Conservation (phyloP, 2,888 invertebrate genomes). For the Hypercompe scribonia region DNA sequence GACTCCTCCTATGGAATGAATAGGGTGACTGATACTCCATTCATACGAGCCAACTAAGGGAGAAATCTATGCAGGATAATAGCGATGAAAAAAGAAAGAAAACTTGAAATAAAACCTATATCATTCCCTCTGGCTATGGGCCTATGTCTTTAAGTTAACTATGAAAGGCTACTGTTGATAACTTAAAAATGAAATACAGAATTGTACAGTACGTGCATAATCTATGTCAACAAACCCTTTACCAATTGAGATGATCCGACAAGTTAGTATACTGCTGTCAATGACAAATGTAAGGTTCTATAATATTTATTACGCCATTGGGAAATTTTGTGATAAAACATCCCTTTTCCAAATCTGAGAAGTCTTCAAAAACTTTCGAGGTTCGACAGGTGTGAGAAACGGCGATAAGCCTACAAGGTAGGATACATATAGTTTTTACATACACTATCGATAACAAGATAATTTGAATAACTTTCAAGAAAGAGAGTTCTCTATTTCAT, state of each 20-base stretch:
- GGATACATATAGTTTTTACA: background rate
- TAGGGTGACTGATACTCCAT: too few relatives aligned
- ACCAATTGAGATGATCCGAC: background rate
- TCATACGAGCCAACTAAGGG: too few relatives aligned
- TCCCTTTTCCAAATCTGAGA: background rate
- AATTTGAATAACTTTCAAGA: background rate
- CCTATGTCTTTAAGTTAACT: too few relatives aligned
- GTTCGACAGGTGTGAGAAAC: background rate
- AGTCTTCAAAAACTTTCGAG: background rate
- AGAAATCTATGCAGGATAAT: too few relatives aligned
- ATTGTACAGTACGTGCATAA: too few relatives aligned
- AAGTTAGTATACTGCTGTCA: background rate
- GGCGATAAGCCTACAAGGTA: background rate
- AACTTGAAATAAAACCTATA: too few relatives aligned
- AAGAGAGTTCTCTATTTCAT: background rate
- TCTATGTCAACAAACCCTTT: background rate
- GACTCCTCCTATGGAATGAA: too few relatives aligned
- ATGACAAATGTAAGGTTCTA: conserved; percentile 1
- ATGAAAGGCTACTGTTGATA: too few relatives aligned
- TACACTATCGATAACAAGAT: background rate
- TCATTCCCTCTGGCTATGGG: too few relatives aligned
- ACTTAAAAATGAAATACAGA: too few relatives aligned
- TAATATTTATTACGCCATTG: background rate
- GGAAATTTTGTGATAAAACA: background rate
- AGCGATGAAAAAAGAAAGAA: too few relatives aligned